Evolutionary conservation across 2,797 vertebrate genomes (phyloP).

Genomic region (Neoniphon sammara): DNA sequence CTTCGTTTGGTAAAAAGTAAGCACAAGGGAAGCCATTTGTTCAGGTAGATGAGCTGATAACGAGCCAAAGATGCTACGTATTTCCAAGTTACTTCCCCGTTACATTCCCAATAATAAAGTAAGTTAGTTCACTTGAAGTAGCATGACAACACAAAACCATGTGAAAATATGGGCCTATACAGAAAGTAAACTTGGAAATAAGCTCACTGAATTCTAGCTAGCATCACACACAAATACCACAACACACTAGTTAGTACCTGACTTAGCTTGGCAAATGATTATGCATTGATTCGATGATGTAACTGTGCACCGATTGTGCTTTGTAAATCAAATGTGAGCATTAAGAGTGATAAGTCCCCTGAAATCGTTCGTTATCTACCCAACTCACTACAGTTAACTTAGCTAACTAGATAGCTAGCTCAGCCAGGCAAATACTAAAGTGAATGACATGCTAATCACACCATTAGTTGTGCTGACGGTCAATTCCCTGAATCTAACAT

Average conservation of each 20-base stretch:
- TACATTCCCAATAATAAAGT: no score
- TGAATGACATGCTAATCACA: conserved; percentile 6
- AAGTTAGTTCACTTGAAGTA: no score
- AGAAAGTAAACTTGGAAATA: no score
- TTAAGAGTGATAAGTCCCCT: no score
- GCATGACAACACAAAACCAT: no score
- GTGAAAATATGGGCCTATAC: no score
- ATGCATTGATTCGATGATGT: neutral
- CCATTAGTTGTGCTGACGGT: conserved; percentile 57
- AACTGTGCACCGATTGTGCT: neutral
- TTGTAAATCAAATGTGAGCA: no score
- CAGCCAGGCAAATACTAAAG: neutral
- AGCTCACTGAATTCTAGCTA: no score
- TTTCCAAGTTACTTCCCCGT: neutral
- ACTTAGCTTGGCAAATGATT: neutral
- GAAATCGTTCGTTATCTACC: no score
- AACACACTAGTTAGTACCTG: neutral
- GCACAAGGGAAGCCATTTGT: neutral
- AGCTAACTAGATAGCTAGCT: neutral
- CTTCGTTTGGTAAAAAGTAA: neutral
- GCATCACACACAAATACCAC: neutral
- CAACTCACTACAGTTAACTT: neutral
- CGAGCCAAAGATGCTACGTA: neutral
- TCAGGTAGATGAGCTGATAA: neutral
- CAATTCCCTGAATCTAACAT: conserved; percentile 1